Evolutionary conservation across 2,113 vertebrate species (phyloP).

Genomic region (Cyrtonyx montezumae): DNA sequence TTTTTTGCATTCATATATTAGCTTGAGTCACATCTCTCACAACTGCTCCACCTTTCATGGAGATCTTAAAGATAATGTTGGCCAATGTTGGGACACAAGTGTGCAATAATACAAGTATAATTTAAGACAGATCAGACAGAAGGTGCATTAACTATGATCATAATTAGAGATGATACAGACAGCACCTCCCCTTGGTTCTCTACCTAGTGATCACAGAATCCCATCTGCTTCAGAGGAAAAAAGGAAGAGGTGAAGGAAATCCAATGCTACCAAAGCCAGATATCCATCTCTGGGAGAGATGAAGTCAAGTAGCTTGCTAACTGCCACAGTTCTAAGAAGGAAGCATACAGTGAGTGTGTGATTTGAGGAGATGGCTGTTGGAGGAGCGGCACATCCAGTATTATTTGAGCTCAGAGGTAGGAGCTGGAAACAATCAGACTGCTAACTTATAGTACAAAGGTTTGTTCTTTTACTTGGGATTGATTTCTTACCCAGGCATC

Average conservation of each 20-base stretch:
- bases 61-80: background rate
- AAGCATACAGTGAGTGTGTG: background rate
- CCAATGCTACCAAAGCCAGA: background rate
- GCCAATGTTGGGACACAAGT: background rate
- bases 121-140: background rate
- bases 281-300: background rate
- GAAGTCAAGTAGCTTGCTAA: background rate
- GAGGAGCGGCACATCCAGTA: background rate
- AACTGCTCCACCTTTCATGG: slow-evolving; percentile 1
- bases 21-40: background rate
- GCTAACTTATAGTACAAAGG: background rate
- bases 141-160: background rate
- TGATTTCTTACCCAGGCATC: background rate
- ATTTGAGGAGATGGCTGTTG: background rate
- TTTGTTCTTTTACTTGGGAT: background rate
- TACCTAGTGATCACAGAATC: background rate
- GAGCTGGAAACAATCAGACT: background rate
- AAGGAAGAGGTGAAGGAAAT: background rate
- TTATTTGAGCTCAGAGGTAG: background rate
- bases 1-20: background rate
- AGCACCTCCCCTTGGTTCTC: background rate
- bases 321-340: background rate
- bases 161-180: background rate
- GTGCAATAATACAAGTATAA: background rate
- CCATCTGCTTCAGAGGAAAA: background rate